Base-by-base conservation (phyloP, 1,140 invertebrate genomes). In the Pogonomyrmex californicus region DNA sequence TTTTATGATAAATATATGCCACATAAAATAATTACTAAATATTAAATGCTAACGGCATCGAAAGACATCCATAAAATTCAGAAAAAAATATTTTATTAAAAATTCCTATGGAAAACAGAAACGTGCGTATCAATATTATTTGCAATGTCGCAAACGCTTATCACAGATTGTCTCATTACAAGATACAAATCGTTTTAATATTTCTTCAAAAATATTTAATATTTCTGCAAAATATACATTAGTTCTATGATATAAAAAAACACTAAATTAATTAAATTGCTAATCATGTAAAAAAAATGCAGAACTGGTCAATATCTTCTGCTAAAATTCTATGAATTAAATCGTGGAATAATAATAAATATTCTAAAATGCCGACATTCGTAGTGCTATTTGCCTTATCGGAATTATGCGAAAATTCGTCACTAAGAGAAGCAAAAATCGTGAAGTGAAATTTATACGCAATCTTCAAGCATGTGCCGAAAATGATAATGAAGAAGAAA, bases 381-480 rank as follows among this genome's bases (percentile, higher is more conserved):
- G 12, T 56, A 7, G 2, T 68, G 71, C 71, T 73, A 5, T 30
- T 71, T 56, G 14, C 2, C 23, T 51, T 82, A 41, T 82, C 10
- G 60, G 38, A 82, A 17, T 41, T 79, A 66, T 65, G n/a, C 77
- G 7, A 66, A 66, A 51, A 83, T 41, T 62, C 44, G n/a, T 38
- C 17, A 56, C 63, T 47, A 49, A 17, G n/a, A 58, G 4, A 83
- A 83, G 79, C 79, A 73, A 83, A 83, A 83, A 83, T 83, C 54
- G 79, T 83, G 79, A 83, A 47, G 79, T 75, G 79, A 60, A 60
- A 83, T 62, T 54, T 65, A 54, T 90, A 87, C 73, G 73, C 82
- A 87, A 33, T 88, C 87, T 87, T 88, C 65, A 93, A 93, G 92
- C 92, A 91, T 51, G 92, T 93, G 91, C 89, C 86, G 54, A 41